phyloP scores from a whole-genome alignment of 2,113 vertebrate species.

The Aldabrachelys gigantea region DNA sequence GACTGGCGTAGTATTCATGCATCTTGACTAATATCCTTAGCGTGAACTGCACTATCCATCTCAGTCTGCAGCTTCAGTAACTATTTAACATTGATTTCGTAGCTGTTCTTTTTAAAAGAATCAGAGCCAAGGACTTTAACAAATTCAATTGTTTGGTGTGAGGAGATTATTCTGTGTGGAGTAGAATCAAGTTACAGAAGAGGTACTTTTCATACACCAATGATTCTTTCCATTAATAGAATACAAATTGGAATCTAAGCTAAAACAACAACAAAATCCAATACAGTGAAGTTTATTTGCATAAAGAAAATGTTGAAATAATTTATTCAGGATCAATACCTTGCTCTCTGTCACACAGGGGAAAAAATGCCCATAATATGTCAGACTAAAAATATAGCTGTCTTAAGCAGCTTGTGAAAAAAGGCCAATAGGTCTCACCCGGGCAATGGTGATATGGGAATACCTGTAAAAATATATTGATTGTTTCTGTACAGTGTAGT shows the following conservation, averaged over 20 bases:
- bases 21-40: neutral
- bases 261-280: neutral
- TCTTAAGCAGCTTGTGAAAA: slow-evolving; percentile 3
- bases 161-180: neutral
- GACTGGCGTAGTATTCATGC: neutral
- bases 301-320: slow-evolving; percentile 29
- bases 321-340: slow-evolving; percentile 11
- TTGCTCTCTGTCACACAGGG: neutral
- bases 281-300: neutral
- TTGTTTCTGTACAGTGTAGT: slow-evolving; percentile 1
- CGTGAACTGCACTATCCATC: neutral
- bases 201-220: neutral
- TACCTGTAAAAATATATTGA: slow-evolving; percentile 53
- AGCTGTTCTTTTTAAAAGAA: neutral
- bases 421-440: slow-evolving; percentile 1
- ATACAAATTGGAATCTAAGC: neutral
- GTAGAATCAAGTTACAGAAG: neutral
- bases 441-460: slow-evolving; percentile 21
- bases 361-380: neutral
- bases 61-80: neutral
- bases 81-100: neutral
- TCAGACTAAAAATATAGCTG: slow-evolving; percentile 33
- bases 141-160: neutral
- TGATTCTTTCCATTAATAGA: neutral
- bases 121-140: neutral